Base-by-base conservation (phyloP, 1,140 invertebrate species). In the Chrysomallon squamiferum region DNA sequence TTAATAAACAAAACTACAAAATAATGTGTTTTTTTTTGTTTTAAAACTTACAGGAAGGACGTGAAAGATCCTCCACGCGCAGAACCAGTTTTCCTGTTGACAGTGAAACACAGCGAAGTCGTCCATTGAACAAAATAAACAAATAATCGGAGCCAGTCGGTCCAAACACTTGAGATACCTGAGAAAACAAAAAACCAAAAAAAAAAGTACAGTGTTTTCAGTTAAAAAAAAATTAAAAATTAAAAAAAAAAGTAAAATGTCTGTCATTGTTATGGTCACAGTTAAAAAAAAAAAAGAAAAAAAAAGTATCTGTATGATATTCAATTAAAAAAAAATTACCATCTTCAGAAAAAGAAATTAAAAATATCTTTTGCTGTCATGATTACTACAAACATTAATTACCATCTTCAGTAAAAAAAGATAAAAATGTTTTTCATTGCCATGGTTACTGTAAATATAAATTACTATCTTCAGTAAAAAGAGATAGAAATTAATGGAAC, bases 111-210 rank as follows among this genome's bases (percentile, higher is more conserved):
- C 63, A 72, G 18, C 45, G 63, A 9, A 78, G 25, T 2, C 47
- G 32, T 25, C 76, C 74, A 15, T 63, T 61, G 20, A 75, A 30
- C 13, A 64, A 50, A 3, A 78, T 32, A 52, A 75, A 75, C 32
- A 78, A 54, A 61, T 78, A 73, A 15, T 73, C 72, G 32, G 76
- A 62, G 33, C 76, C 76, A 20, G 76, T 74, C 6, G 73, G 71
- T 13, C 71, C 76, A 68, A 74, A 69, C 38, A 72, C 69, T 56
- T 64, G 64, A 45, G 59, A 71, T 5, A 72, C 62, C 73, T 78
- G 52, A 47, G 59, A 43, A 38, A 50, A 59, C 22, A 68, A 25
- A 45, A 3, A 52, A 25, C 11, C 5, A 69, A 22, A 27, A 22
- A 18, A 52, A 11, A 47, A 47, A 47, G 45, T n/a, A 18, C 18